Conservation (phyloP, 2,797 vertebrate species). For the Schizopygopsis malacanthus region DNA sequence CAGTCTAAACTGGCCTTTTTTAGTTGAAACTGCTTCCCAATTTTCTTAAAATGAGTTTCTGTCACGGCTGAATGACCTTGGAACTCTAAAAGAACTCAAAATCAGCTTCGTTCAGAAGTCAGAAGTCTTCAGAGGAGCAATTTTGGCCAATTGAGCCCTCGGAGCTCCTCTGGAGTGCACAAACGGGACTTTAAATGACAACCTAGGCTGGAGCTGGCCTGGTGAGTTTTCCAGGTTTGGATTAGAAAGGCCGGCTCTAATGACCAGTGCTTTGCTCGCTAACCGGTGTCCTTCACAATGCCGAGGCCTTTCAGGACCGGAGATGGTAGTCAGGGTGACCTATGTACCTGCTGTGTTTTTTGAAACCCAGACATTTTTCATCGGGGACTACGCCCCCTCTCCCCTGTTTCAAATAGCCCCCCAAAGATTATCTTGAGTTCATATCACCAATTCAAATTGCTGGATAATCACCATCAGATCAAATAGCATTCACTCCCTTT, state of each 20-base stretch:
- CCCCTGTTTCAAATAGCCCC: constrained; percentile 72
- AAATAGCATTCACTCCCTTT: constrained; percentile 83
- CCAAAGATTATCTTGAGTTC: constrained; percentile 80
- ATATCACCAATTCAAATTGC: constrained; percentile 89
- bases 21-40: background rate
- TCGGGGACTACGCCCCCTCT: constrained; percentile 67
- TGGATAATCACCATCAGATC: constrained; percentile 91
- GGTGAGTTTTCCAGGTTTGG: constrained; percentile 49
- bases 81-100: constrained; percentile 57
- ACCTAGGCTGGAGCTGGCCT: constrained; percentile 43
- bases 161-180: constrained; percentile 44
- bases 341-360: constrained; percentile 76
- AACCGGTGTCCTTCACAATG: constrained; percentile 67
- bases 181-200: constrained; percentile 41
- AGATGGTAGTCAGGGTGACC: constrained; percentile 74
- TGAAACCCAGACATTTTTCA: constrained; percentile 55
- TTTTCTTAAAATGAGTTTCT: constrained; percentile 33
- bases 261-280: constrained; percentile 71
- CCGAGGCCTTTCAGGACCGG: constrained; percentile 78
- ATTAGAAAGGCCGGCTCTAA: constrained; percentile 62
- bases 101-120: constrained; percentile 52
- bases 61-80: constrained; percentile 46
- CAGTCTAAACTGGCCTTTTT: background rate
- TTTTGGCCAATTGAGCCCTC: constrained; percentile 60
- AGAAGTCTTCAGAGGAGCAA: constrained; percentile 50